Conservation (phyloP, 1,140 invertebrate species). For the Ephestia elutella region DNA sequence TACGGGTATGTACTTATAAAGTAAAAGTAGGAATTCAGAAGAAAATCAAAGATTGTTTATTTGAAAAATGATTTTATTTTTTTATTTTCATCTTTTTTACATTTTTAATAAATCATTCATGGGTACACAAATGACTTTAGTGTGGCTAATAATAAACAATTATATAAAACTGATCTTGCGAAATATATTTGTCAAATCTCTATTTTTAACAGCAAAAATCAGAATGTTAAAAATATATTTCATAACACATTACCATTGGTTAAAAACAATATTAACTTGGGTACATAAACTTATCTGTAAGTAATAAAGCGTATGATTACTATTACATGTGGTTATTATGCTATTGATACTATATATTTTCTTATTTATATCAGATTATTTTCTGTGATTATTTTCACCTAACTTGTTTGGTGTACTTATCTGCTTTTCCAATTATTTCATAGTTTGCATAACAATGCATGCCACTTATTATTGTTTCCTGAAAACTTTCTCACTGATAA, state of each 20-base stretch:
- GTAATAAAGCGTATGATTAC: conserved; percentile 14
- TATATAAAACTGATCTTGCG: conserved; percentile 23
- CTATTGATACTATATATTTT: conserved; percentile 1
- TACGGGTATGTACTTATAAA: too few relatives aligned
- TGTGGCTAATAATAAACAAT: conserved; percentile 25
- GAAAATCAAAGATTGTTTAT: conserved; percentile 8
- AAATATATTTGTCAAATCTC: conserved; percentile 1
- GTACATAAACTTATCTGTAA: conserved; percentile 6
- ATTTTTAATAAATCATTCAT: conserved; percentile 33
- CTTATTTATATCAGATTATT: background rate
- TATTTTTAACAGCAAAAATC: conserved; percentile 11
- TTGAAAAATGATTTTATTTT: conserved; percentile 40
- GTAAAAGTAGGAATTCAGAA: background rate
- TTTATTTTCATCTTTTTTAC: conserved; percentile 29
- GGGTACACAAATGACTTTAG: conserved; percentile 32
- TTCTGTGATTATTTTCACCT: background rate
- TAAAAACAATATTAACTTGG: conserved; percentile 6
- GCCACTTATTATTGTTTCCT: too few relatives aligned
- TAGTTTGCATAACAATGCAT: too few relatives aligned
- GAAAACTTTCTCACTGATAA: too few relatives aligned
- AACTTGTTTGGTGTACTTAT: background rate
- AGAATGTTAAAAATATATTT: conserved; percentile 4
- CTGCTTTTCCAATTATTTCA: too few relatives aligned
- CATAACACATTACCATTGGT: conserved; percentile 1
- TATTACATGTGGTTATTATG: background rate